Conservation (phyloP, 2,113 vertebrate genomes). For the Xiphias gladius region DNA sequence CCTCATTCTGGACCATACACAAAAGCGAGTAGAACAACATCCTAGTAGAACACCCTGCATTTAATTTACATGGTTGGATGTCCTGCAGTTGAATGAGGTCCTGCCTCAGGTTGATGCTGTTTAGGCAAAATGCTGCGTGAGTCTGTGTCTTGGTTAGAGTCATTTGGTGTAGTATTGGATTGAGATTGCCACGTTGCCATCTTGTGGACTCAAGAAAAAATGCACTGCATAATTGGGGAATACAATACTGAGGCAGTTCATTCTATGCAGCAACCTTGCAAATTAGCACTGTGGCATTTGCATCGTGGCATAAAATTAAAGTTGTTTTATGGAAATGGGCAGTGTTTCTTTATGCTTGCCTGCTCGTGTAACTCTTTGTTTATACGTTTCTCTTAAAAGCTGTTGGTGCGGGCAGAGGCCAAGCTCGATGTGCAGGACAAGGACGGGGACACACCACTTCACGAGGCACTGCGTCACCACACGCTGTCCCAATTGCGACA, state of each 20-base stretch:
- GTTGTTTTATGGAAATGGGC: slow-evolving; percentile 29
- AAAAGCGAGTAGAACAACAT: slow-evolving; percentile 34
- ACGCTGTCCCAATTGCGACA: slow-evolving; percentile 97
- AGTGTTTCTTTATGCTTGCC: not conserved
- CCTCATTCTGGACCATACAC: slow-evolving; percentile 30
- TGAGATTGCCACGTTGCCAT: slow-evolving; percentile 80
- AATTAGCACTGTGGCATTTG: slow-evolving; percentile 54
- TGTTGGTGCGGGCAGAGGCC: slow-evolving; percentile 96
- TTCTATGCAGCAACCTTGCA: slow-evolving; percentile 31
- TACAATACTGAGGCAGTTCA: slow-evolving; percentile 33
- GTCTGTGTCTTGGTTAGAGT: slow-evolving; percentile 41
- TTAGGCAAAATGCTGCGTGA: slow-evolving; percentile 61
- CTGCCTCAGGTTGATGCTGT: slow-evolving; percentile 65
- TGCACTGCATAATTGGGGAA: slow-evolving; percentile 59
- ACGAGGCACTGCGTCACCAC: slow-evolving; percentile 97
- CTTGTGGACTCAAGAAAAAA: slow-evolving; percentile 80
- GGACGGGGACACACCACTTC: slow-evolving; percentile 97
- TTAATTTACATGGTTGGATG: slow-evolving; percentile 66
- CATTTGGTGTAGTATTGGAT: slow-evolving; percentile 47
- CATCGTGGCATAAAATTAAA: slow-evolving; percentile 51
- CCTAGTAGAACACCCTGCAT: slow-evolving; percentile 27
- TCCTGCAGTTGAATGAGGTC: slow-evolving; percentile 76
- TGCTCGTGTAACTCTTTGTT: slow-evolving; percentile 23
- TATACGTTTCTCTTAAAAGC: slow-evolving; percentile 78
- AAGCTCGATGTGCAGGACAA: slow-evolving; percentile 99